Evolutionary conservation across 2,797 vertebrate species (phyloP), one percentile per base, ranked within the genome.

Genomic region (Tiaroga cobitis): DNA sequence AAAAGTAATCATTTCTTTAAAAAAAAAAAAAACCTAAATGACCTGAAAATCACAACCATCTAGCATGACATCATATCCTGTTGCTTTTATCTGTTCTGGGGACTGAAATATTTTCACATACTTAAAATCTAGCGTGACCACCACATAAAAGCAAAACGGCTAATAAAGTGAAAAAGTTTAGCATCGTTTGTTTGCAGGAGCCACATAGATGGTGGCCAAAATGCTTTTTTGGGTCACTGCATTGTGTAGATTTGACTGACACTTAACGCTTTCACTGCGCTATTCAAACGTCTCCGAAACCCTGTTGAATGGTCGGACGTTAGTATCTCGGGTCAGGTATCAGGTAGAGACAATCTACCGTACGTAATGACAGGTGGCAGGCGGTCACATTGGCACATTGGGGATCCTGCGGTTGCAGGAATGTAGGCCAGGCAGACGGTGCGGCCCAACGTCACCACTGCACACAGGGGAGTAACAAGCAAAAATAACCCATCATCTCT

Each of bases 391-490:
- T 80, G 81, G 59, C 76, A 80, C 82, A 51, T 43, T 8, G 6
- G 61, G 87, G 77, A 24, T n/a, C 39, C 24, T 59, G n/a, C 26
- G 37, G 74, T 80, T 49, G 70, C 61, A 56, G 85, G 82, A 88
- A 90, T 89, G 84, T 89, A 86, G 88, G 88, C 83, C 87, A 89
- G 74, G 46, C 79, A 73, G 69, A 56, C 72, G 43, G 49, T n/a
- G 21, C 5, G 41, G 34, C 63, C 82, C 69, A 84, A 87, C 87
- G 81, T 88, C 83, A 74, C 72, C 61, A 87, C 86, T 89, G 77
- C 85, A 92, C 90, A 91, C 89, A 89, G 89, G 87, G 85, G 86
- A 89, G 90, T 87, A 86, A 85, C 84, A 37, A 75, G 81, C 82
- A 86, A 70, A 91, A 91, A 87, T 86, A 80, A 74, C 51, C 49